Conservation (phyloP, 2,888 invertebrate genomes). For the Lamellibrachia satsuma region DNA sequence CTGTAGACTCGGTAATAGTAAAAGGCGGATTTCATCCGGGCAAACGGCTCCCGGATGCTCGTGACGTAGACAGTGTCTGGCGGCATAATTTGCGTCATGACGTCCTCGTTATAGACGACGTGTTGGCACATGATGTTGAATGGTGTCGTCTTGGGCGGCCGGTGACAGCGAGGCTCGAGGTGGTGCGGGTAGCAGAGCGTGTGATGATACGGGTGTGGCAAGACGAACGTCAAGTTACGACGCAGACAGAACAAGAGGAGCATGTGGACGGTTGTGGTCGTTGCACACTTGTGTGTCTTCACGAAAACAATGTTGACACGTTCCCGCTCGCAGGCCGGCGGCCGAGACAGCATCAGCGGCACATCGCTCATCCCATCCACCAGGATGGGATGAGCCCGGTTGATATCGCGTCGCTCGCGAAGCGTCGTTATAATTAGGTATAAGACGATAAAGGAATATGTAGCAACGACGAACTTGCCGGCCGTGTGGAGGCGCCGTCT, state of each 20-base stretch:
- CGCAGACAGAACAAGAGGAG: neutral
- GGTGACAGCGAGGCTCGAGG: slow-evolving; percentile 49
- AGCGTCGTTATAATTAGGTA: neutral
- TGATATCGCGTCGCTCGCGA: neutral
- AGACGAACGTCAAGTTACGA: slow-evolving; percentile 3
- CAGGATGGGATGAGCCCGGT: neutral
- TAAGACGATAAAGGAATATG: neutral
- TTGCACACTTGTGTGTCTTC: slow-evolving; percentile 20
- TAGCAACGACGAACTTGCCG: neutral
- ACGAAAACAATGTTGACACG: neutral
- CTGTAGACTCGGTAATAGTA: slow-evolving; percentile 49
- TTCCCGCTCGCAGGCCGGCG: neutral
- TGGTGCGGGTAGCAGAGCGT: slow-evolving; percentile 59
- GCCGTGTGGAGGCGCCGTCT: neutral
- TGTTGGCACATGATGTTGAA: slow-evolving; percentile 13
- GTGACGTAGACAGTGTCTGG: slow-evolving; percentile 8
- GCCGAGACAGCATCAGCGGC: neutral
- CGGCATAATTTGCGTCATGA: neutral
- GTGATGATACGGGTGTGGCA: neutral
- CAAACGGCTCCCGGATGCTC: slow-evolving; percentile 14
- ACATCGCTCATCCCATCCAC: neutral
- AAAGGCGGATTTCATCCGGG: neutral
- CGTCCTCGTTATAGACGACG: neutral
- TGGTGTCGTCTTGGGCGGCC: slow-evolving; percentile 39
- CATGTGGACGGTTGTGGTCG: neutral